Evolutionary conservation across 2,888 invertebrate genomes (phyloP).

Genomic region (Rhodophaea formosa): DNA sequence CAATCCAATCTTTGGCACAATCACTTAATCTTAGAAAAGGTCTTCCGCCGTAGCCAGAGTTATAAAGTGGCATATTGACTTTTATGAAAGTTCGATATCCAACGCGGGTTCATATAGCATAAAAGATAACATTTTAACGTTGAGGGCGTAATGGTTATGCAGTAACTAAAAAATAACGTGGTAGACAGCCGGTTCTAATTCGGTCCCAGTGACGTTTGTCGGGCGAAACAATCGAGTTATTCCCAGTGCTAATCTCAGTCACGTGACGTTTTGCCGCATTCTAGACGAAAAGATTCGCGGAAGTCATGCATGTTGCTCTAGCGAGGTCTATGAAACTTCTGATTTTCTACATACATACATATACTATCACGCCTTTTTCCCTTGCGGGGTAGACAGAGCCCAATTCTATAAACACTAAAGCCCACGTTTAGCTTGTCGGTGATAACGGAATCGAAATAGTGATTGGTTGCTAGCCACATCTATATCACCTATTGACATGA

Average conservation of each 20-base stretch:
- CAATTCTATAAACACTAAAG: too few relatives aligned
- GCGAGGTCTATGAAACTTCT: background rate
- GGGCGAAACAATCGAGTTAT: conserved; percentile 76
- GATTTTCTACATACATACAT: too few relatives aligned
- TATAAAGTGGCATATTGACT: background rate
- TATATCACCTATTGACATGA: too few relatives aligned
- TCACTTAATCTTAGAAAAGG: conserved; percentile 12
- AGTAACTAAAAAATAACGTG: conserved; percentile 43
- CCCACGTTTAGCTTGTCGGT: too few relatives aligned
- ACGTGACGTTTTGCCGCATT: conserved; percentile 66
- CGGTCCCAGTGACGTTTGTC: conserved; percentile 64
- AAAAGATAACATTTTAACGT: conserved; percentile 8
- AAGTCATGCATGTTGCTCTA: conserved; percentile 31
- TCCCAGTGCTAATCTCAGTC: conserved; percentile 67
- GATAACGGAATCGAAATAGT: too few relatives aligned
- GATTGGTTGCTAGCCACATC: too few relatives aligned
- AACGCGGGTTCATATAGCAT: background rate
- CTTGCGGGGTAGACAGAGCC: too few relatives aligned
- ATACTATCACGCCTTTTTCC: too few relatives aligned
- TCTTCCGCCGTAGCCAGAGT: background rate
- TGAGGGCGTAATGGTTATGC: conserved; percentile 26
- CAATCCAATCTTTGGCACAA: conserved; percentile 6
- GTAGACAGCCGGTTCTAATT: conserved; percentile 68
- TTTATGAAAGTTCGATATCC: background rate
- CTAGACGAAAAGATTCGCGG: conserved; percentile 57